Percentiles rank a stretch among this genome's conserved stretches.
Evolutionary conservation across 2,797 vertebrate species (phyloP).

Genomic region (Fringilla coelebs): DNA sequence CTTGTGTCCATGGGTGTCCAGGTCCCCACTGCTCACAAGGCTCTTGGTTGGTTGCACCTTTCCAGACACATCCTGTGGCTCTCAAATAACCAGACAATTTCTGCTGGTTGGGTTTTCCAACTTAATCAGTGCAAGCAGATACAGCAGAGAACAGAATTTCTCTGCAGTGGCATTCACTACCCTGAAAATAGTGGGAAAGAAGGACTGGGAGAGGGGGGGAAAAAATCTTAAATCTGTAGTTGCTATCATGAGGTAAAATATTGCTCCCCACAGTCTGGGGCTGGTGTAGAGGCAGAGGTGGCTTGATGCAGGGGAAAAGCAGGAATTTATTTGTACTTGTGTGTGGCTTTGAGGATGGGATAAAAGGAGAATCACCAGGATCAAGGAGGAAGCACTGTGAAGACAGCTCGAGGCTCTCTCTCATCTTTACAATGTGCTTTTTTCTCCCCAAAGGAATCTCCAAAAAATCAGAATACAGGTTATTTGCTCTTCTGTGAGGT

Average conservation of each 20-base stretch:
- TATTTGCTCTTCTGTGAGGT: background rate
- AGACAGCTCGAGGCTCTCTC: background rate
- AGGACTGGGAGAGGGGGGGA: accelerated
- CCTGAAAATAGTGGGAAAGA: background rate
- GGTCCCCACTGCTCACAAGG: background rate
- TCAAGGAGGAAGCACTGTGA: background rate
- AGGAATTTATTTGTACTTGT: background rate
- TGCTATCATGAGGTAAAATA: background rate
- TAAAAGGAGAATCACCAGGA: background rate
- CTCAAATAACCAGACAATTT: background rate
- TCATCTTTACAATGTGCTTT: background rate
- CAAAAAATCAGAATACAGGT: background rate
- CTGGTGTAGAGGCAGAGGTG: background rate
- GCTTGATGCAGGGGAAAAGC: background rate
- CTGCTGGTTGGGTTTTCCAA: background rate
- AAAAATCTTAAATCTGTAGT: background rate
- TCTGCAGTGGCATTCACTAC: background rate
- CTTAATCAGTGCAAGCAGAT: background rate
- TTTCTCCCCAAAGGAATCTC: background rate
- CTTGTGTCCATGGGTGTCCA: background rate
- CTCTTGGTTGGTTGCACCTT: background rate
- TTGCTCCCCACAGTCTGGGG: background rate
- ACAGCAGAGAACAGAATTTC: background rate
- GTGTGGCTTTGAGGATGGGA: background rate
- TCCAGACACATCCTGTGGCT: background rate